Conservation (phyloP, 1,140 invertebrate species). For the Berghia stephanieae region DNA sequence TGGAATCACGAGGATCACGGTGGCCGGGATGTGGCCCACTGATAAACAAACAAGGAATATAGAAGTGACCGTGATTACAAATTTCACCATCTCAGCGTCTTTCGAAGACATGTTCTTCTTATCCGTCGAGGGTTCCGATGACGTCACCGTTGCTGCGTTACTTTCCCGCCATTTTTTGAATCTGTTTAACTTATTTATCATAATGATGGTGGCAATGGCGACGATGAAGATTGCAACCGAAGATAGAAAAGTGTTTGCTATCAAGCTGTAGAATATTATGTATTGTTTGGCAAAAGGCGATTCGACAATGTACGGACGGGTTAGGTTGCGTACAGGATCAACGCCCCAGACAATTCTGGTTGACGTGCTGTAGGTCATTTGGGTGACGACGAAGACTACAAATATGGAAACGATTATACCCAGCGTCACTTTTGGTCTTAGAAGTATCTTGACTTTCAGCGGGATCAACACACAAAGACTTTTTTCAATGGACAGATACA, state of each 20-base stretch:
- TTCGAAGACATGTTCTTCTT: not conserved
- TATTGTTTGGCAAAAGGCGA: not conserved
- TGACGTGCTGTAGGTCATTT: not conserved
- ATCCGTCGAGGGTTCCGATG: not conserved
- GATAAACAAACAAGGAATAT: not conserved
- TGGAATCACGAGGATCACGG: not conserved
- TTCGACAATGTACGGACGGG: not conserved
- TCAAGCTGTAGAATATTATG: not conserved
- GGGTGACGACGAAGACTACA: not conserved
- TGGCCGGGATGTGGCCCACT: not conserved
- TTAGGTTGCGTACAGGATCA: not conserved
- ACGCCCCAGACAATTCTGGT: not conserved
- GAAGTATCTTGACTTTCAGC: not conserved
- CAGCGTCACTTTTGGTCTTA: not conserved
- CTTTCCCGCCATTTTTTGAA: constrained; percentile 16
- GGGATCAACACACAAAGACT: not conserved
- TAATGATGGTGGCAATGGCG: not conserved
- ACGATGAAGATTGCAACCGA: not conserved
- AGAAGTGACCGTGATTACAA: not conserved
- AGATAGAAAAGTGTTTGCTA: not conserved
- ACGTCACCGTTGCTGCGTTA: not conserved
- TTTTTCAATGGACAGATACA: constrained; percentile 15
- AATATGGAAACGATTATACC: not conserved
- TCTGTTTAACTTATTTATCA: not conserved
- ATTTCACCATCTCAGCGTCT: not conserved